phyloP scores from a whole-genome alignment of 2,888 invertebrate genomes.

The Sialis fuliginosa region DNA sequence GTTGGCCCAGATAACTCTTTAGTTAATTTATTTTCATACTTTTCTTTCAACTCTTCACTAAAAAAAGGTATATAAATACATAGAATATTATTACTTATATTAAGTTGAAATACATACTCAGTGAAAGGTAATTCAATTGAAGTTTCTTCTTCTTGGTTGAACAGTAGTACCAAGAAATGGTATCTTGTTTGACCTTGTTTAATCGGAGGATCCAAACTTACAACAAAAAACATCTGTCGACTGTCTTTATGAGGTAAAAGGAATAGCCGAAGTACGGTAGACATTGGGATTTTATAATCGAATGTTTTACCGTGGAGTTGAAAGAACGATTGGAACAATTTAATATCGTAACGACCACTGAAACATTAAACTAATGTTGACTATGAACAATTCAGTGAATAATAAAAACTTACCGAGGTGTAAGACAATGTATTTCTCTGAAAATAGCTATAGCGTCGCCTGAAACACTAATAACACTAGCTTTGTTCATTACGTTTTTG shows the following conservation, averaged over 20 bases:
- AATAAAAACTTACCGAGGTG: conserved; percentile 57
- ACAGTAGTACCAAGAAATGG: conserved; percentile 86
- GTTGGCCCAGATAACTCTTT: conserved; percentile 85
- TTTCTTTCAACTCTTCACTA: conserved; percentile 78
- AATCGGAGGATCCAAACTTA: conserved; percentile 95
- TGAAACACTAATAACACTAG: conserved; percentile 92
- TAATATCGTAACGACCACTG: conserved; percentile 93
- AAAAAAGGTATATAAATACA: conserved; percentile 12
- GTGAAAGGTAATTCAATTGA: conserved; percentile 79
- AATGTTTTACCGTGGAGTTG: conserved; percentile 96
- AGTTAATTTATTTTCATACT: conserved; percentile 81
- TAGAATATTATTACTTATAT: conserved; percentile 3
- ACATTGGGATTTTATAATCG: conserved; percentile 98
- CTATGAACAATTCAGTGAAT: background rate
- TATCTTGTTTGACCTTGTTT: conserved; percentile 99
- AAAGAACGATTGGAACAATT: conserved; percentile 79
- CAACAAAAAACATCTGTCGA: conserved; percentile 96
- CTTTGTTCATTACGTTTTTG: conserved; percentile 90
- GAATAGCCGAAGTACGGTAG: conserved; percentile 86
- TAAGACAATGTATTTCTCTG: conserved; percentile 91
- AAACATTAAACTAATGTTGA: conserved; percentile 24
- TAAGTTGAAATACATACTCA: conserved; percentile 45
- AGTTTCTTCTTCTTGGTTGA: conserved; percentile 88
- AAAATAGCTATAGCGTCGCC: conserved; percentile 97
- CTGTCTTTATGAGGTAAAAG: conserved; percentile 92